Evolutionary conservation across 1,140 invertebrate genomes (phyloP).

Genomic region (Chrysomallon squamiferum): DNA sequence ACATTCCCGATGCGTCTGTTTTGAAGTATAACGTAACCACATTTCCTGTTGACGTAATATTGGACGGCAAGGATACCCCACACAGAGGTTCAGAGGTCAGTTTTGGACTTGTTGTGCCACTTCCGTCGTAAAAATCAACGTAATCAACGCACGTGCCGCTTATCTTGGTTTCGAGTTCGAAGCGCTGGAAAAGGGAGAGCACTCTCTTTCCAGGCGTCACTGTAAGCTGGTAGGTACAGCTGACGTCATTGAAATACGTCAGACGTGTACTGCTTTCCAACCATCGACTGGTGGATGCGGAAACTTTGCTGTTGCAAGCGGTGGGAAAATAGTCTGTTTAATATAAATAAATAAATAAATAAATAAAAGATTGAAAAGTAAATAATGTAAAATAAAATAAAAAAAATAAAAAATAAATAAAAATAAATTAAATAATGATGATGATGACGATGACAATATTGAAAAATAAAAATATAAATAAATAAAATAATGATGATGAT

Average conservation of each 20-base stretch:
- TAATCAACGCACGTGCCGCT: conserved; percentile 31
- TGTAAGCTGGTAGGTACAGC: conserved; percentile 24
- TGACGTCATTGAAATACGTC: conserved; percentile 24
- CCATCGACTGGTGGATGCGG: conserved; percentile 16
- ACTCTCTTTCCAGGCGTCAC: conserved; percentile 21
- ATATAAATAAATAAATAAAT: neutral
- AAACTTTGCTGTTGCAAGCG: conserved; percentile 14
- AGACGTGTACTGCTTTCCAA: conserved; percentile 30
- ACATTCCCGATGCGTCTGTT: conserved; percentile 20
- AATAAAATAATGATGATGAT: too few species aligned
- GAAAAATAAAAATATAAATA: too few species aligned
- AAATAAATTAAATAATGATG: too few species aligned
- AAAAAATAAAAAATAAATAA: too few species aligned
- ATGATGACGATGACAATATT: too few species aligned
- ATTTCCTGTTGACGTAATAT: conserved; percentile 22
- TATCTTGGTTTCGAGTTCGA: conserved; percentile 15
- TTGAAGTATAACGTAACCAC: conserved; percentile 27
- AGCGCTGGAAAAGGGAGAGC: conserved; percentile 19
- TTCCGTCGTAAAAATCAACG: conserved; percentile 33
- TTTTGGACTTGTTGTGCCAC: neutral
- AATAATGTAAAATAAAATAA: too few species aligned
- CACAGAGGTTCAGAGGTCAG: conserved; percentile 28
- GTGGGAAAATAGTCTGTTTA: conserved; percentile 31
- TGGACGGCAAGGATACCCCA: conserved; percentile 14
- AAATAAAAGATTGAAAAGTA: too few species aligned